Base-by-base conservation (phyloP, 2,797 vertebrate genomes). In the Macrochelys suwanniensis region DNA sequence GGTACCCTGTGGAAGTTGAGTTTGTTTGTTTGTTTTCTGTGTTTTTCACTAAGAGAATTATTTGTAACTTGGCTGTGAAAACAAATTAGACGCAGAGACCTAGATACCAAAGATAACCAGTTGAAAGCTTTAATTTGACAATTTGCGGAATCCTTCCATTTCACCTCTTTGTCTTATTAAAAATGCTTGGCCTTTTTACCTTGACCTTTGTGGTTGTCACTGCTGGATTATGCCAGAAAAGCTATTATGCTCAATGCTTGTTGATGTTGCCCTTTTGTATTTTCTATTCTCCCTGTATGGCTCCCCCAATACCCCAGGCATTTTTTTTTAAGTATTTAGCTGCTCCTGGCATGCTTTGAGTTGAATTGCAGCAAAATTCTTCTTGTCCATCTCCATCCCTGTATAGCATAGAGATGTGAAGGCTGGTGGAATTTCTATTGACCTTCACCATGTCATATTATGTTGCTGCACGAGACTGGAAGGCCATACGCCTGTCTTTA, bases 21-120 rank as follows among this genome's bases (percentile, higher is more conserved):
- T 1, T 0, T 11, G 42, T 54, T 93, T 82, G 50, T 93, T 65
- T 93, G 33, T n/a, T 11, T 54, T 54, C 12, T 57, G n/a, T n/a
- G n/a, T n/a, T n/a, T n/a, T n/a, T n/a, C n/a, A n/a, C n/a, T n/a
- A n/a, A n/a, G n/a, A n/a, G n/a, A n/a, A n/a, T n/a, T n/a, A n/a
- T n/a, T n/a, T n/a, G n/a, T n/a, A n/a, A n/a, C n/a, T n/a, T n/a
- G 94, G 47, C 85, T 96, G 82, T 89, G 93, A 82, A 96, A 96
- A 74, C 25, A 11, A 59, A 56, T 80, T 81, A 95, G 80, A 45
- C 85, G 94, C 88, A 57, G 93, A 95, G 91, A 97, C 90, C 86
- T 96, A 97, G 86, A 98, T 98, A 98, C 98, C 97, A 98, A 98
- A 98, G 97, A 98, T 92, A 87, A 94, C 85, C 82, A 92, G 89